Evolutionary conservation across 2,113 vertebrate genomes (phyloP), one percentile per base, ranked within the genome.

Genomic region (Myiozetetes cayanensis): DNA sequence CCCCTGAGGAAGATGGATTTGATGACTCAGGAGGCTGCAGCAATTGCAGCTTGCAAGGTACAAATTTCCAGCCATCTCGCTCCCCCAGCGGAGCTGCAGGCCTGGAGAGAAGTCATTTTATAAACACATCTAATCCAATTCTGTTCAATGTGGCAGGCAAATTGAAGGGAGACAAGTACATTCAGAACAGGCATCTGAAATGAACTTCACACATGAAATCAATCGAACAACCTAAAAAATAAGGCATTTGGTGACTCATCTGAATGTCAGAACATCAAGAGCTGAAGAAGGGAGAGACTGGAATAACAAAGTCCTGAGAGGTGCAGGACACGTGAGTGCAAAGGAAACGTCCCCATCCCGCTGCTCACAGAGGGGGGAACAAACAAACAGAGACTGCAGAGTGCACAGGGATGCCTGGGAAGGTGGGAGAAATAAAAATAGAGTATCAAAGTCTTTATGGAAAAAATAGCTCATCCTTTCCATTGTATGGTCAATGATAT

Each of bases 161-260:
- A 93, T 33, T 66, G 65, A 55, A 94, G 88, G 70, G 75, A 50
- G 80, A 73, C 35, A 63, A 86, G 77, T 50, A 81, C 71, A 87
- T 89, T 93, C 46, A 84, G 82, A 86, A 52, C 65, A 84, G 81
- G 65, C 82, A 78, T 71, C 71, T 65, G 87, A 80, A 82, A 87
- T 85, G 39, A 87, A 86, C 72, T 89, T 87, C 67, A 87, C 92
- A 94, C 71, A 86, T 61, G 89, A 90, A 85, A 86, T 67, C 66
- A 86, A 85, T 46, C 41, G 85, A 86, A 70, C 41, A 46, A 83
- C 50, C 24, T 15, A 73, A 91, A 90, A 77, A 93, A 87, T 43
- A 70, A 65, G 13, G 58, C 73, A 44, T n/a, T 85, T 50, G 86
- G 53, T 90, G 88, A 90, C 72, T 93, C 87, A 94, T 89, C 67